Conservation (phyloP, 1,140 invertebrate species). For the Panagrolaimus sp. region DNA sequence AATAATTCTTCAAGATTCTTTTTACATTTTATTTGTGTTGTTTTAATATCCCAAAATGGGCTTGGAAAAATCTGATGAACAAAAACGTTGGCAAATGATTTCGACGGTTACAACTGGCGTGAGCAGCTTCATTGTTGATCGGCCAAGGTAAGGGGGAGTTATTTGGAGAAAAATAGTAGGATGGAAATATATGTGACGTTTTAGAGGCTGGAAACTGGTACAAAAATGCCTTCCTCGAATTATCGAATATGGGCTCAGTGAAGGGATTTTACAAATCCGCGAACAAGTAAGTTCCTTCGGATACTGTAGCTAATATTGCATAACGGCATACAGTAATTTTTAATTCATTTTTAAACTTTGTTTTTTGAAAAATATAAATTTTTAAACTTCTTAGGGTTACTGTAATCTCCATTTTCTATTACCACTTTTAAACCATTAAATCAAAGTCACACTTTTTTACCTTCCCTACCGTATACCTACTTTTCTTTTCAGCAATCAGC, state of each 20-base stretch:
- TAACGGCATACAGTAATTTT: too few species aligned
- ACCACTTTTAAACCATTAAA: background rate
- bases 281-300: constrained; percentile 24
- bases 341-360: background rate
- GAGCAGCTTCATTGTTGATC: constrained; percentile 41
- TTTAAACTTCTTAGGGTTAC: too few species aligned
- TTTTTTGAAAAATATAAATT: background rate
- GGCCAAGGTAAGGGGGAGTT: constrained; percentile 18
- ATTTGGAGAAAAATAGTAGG: background rate
- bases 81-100: constrained; percentile 33
- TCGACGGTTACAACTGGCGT: constrained; percentile 47
- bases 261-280: constrained; percentile 52
- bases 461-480: background rate
- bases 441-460: background rate
- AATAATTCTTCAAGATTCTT: too few species aligned
- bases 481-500: constrained; percentile 19
- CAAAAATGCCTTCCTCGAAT: constrained; percentile 55
- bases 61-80: constrained; percentile 6
- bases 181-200: constrained; percentile 29
- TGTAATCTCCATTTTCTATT: too few species aligned
- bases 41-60: background rate
- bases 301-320: background rate
- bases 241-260: constrained; percentile 54
- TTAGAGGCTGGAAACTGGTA: constrained; percentile 51
- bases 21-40: too few species aligned